A percentile compares a stretch with the other conserved stretches of the same genome.
Evolutionary conservation across 2,797 vertebrate species (phyloP).

Genomic region (Sandelia bainsii): DNA sequence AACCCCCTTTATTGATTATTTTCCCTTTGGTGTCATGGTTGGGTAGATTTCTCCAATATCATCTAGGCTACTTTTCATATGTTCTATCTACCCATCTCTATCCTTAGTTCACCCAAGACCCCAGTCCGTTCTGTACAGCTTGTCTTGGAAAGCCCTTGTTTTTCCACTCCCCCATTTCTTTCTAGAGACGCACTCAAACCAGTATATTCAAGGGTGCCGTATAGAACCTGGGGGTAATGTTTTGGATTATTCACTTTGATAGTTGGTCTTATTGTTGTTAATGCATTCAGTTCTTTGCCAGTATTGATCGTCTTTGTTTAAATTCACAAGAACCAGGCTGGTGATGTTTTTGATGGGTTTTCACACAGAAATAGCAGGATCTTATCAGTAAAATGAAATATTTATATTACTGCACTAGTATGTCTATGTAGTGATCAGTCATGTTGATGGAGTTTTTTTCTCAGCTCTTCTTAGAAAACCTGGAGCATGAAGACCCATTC

Average conservation of each 20-base stretch:
- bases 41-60: conserved; percentile 8
- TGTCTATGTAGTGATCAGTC: conserved; percentile 21
- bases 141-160: background rate
- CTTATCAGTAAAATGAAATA: background rate
- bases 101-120: background rate
- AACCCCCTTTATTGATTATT: conserved; percentile 51
- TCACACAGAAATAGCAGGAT: background rate
- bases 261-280: conserved; percentile 2
- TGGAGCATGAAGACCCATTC: conserved; percentile 94
- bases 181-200: background rate
- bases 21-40: conserved; percentile 1
- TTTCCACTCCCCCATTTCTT: background rate
- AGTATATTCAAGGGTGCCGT: conserved; percentile 3
- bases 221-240: conserved; percentile 9
- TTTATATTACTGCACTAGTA: background rate
- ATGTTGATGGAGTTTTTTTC: conserved; percentile 43
- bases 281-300: conserved; percentile 4
- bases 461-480: conserved; percentile 93
- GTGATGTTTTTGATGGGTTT: conserved; percentile 9
- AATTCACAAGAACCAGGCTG: background rate
- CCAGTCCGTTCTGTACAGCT: background rate
- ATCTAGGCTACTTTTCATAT: background rate
- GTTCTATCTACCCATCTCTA: background rate
- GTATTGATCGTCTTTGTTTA: conserved; percentile 21
- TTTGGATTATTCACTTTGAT: conserved; percentile 70